Conservation (phyloP, 2,797 vertebrate species). For the Erpetoichthys calabaricus region DNA sequence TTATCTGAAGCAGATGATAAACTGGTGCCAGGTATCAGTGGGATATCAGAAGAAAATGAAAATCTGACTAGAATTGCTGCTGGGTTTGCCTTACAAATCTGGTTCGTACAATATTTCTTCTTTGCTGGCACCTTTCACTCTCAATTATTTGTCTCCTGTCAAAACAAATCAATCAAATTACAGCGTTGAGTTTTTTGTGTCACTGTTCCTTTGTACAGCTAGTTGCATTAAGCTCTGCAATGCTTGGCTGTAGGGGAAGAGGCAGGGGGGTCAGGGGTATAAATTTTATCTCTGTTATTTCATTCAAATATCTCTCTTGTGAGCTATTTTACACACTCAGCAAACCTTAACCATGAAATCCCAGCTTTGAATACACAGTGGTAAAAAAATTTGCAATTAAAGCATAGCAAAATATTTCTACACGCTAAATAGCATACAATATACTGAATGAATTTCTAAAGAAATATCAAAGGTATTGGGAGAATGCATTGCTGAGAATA, state of each 20-base stretch:
- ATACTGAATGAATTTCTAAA: too few relatives aligned
- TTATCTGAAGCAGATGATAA: conserved; percentile 74
- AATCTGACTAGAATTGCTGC: conserved; percentile 65
- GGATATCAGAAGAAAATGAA: conserved; percentile 60
- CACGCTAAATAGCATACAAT: too few relatives aligned
- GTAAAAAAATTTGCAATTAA: conserved; percentile 57
- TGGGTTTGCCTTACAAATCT: conserved; percentile 69
- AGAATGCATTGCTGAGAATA: too few relatives aligned
- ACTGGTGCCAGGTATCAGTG: conserved; percentile 73
- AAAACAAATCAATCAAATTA: conserved; percentile 99
- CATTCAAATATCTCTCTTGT: conserved; percentile 60
- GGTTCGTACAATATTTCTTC: conserved; percentile 72
- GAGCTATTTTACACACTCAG: conserved; percentile 65
- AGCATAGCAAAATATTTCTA: conserved; percentile 25
- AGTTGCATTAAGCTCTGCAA: conserved; percentile 87
- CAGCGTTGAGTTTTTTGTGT: conserved; percentile 72
- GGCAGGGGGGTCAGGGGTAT: conserved; percentile 36
- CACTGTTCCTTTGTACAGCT: conserved; percentile 71
- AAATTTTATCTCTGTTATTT: conserved; percentile 93
- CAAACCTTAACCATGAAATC: conserved; percentile 77
- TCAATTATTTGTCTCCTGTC: conserved; percentile 98
- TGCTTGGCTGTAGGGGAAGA: conserved; percentile 35
- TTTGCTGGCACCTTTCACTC: conserved; percentile 94
- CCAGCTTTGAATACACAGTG: conserved; percentile 49
- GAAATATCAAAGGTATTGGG: too few relatives aligned